Evolutionary conservation across 2,797 vertebrate species (phyloP).

Genomic region (Apodemus agrarius): DNA sequence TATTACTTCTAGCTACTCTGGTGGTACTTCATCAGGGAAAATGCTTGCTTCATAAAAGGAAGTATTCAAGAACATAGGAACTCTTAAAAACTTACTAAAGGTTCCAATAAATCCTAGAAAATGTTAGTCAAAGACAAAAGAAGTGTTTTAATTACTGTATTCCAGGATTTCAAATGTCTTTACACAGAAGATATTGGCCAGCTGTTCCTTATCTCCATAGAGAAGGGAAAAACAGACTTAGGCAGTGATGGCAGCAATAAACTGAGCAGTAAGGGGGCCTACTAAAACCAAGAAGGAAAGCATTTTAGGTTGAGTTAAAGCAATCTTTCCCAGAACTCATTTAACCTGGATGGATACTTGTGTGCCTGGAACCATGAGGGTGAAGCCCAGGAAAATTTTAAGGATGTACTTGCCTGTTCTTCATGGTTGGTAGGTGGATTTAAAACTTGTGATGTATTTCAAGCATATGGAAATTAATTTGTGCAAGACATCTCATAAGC

Average conservation of each 20-base stretch:
- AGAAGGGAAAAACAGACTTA: neutral
- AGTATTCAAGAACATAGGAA: neutral
- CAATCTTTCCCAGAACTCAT: neutral
- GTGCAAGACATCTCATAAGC: conserved; percentile 23
- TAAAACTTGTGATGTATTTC: neutral
- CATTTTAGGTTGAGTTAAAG: neutral
- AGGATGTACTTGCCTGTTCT: neutral
- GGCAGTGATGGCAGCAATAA: neutral
- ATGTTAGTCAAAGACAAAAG: conserved; percentile 61
- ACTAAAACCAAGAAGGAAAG: neutral
- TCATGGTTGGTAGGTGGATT: neutral
- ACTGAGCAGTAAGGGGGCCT: neutral
- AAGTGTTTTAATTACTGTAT: conserved; percentile 56
- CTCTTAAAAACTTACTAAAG: neutral
- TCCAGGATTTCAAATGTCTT: conserved; percentile 40
- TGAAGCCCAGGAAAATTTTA: neutral
- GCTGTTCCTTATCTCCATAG: conserved; percentile 49
- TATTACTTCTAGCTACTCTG: neutral
- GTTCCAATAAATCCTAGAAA: conserved; percentile 40
- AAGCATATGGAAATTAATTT: neutral
- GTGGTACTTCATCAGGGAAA: neutral
- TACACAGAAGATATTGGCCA: conserved; percentile 33
- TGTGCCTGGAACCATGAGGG: neutral
- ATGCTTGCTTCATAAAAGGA: neutral
- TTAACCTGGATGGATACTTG: neutral